phyloP scores from a whole-genome alignment of 2,888 invertebrate species.

The Brachycybe producta region DNA sequence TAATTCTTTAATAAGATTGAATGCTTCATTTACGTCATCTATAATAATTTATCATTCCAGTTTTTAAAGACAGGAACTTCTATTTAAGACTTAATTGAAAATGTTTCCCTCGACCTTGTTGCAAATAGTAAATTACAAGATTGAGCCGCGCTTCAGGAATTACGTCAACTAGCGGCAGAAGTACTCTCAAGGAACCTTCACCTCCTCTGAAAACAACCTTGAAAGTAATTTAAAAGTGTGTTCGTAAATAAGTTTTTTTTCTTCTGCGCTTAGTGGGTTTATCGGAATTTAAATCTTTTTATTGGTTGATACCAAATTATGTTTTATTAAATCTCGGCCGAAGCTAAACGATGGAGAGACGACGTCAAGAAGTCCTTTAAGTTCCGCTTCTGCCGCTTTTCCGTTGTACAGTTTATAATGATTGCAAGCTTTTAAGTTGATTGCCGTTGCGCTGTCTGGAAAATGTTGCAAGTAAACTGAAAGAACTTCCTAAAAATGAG shows the following conservation, averaged over 20 bases:
- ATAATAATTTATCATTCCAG: constrained; percentile 34
- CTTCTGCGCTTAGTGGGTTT: too few relatives aligned
- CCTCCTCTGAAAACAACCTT: constrained; percentile 83
- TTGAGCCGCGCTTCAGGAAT: constrained; percentile 94
- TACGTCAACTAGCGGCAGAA: constrained; percentile 84
- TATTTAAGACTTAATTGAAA: not conserved
- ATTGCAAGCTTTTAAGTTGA: constrained; percentile 81
- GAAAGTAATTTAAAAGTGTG: constrained; percentile 14
- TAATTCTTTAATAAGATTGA: constrained; percentile 72
- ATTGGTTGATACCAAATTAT: too few relatives aligned
- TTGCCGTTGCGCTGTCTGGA: constrained; percentile 86
- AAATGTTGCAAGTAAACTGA: constrained; percentile 81
- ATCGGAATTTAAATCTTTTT: too few relatives aligned
- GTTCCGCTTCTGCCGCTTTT: constrained; percentile 70
- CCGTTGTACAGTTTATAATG: constrained; percentile 81
- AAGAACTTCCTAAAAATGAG: constrained; percentile 74
- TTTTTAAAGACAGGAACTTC: not conserved
- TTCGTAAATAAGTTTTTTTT: too few relatives aligned
- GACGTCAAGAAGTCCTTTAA: constrained; percentile 61
- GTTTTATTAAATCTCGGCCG: constrained; percentile 82
- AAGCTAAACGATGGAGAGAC: constrained; percentile 52
- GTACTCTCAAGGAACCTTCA: constrained; percentile 80
- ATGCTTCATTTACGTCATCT: constrained; percentile 77
- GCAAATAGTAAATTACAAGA: constrained; percentile 84
- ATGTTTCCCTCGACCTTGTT: constrained; percentile 42